Conservation (phyloP, 92 coral and sea anemone genomes). For the Micromussa lordhowensis region DNA sequence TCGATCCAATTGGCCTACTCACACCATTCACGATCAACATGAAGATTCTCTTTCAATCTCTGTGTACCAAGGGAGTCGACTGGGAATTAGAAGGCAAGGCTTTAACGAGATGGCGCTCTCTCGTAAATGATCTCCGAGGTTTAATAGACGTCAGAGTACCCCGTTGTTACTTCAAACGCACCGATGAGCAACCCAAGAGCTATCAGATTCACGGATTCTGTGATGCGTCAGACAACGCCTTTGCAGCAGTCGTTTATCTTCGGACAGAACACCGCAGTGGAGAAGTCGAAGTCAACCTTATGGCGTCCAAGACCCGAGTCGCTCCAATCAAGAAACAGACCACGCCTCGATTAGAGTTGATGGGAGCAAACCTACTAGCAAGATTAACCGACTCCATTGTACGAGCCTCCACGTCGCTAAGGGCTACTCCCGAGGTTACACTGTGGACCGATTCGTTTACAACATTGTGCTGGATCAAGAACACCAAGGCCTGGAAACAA, state of each 20-base stretch:
- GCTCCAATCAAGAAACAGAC: background rate
- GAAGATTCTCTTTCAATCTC: constrained; percentile 1
- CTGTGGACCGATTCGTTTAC: background rate
- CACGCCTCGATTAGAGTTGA: background rate
- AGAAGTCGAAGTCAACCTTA: background rate
- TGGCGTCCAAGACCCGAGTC: background rate
- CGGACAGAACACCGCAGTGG: background rate
- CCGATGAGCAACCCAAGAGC: background rate
- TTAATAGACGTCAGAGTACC: background rate
- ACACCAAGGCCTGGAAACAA: background rate
- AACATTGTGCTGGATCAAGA: background rate
- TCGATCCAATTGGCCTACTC: background rate
- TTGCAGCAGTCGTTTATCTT: background rate
- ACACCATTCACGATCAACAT: background rate
- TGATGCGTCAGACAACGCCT: background rate
- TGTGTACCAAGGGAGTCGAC: background rate
- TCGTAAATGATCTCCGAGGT: background rate
- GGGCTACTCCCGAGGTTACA: background rate
- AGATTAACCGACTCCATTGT: background rate
- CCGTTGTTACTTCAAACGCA: background rate
- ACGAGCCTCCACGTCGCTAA: background rate
- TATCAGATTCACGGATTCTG: background rate
- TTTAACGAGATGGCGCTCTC: background rate
- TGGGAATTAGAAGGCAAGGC: background rate
- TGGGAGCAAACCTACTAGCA: background rate